A percentile compares a stretch with the other conserved stretches of the same genome.
These are phyloP conservation scores for Trididemnum nubilum DNA, from an alignment of 23 tunicate genomes.

Conservation along the genomic window DNA sequence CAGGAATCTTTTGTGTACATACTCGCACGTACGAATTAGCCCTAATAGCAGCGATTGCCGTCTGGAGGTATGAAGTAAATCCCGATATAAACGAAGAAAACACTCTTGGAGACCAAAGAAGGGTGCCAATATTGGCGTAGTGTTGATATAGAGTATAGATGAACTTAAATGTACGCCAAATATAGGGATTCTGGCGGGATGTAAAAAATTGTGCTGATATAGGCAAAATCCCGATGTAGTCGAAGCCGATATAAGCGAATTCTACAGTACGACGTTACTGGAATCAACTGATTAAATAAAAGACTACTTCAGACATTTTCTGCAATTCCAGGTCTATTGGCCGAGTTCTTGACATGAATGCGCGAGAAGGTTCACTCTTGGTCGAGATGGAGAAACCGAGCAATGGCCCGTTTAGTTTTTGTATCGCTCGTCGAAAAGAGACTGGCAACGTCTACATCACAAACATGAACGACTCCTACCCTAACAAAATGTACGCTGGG, in stretches of 20 bases:
- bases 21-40: not conserved
- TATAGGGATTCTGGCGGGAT: slow-evolving; percentile 4
- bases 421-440: slow-evolving; percentile 64
- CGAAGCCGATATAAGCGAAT: not conserved
- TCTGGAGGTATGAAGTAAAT: slow-evolving; percentile 16
- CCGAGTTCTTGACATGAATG: slow-evolving; percentile 76
- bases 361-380: slow-evolving; percentile 52
- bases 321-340: slow-evolving; percentile 97
- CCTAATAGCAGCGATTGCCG: slow-evolving; percentile 8
- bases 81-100: slow-evolving; percentile 16
- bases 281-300: too few relatives aligned
- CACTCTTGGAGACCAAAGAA: not conserved
- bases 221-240: not conserved
- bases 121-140: slow-evolving; percentile 1
- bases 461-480: slow-evolving; percentile 84
- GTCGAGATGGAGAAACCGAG: slow-evolving; percentile 83
- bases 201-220: slow-evolving; percentile 11
- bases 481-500: slow-evolving; percentile 89
- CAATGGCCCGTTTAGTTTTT: slow-evolving; percentile 87
- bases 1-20: not conserved
- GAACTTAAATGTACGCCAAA: slow-evolving; percentile 2
- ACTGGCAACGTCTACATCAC: slow-evolving; percentile 86
- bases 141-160: slow-evolving; percentile 12
- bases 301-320: too few relatives aligned
- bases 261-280: too few relatives aligned